Percentiles rank a stretch among this genome's conserved stretches.
Conservation (phyloP, 2,888 invertebrate genomes). For the Bembecia ichneumoniformis region DNA sequence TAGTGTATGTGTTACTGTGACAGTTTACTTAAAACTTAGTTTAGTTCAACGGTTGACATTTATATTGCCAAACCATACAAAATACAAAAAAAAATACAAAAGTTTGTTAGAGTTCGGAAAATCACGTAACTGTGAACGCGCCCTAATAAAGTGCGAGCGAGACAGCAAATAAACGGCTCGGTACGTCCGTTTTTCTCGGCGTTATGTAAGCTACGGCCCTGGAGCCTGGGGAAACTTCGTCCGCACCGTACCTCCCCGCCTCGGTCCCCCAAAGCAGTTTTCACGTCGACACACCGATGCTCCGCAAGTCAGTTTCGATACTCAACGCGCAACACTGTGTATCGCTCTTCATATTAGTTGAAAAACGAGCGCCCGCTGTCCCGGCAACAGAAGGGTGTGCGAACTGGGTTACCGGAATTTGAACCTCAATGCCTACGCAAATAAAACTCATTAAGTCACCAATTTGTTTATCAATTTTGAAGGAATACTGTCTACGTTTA, state of each 20-base stretch:
- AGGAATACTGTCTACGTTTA: conserved; percentile 8
- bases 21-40: too few species aligned
- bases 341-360: conserved; percentile 4
- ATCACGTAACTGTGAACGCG: conserved; percentile 12
- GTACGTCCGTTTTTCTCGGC: conserved; percentile 64
- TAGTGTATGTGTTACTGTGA: too few species aligned
- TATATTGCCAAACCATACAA: too few species aligned
- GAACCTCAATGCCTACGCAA: conserved; percentile 28
- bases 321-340: conserved; percentile 1
- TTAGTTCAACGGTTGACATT: neutral
- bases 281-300: conserved; percentile 10
- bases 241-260: conserved; percentile 1
- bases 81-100: too few species aligned
- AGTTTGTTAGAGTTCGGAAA: neutral
- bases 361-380: neutral
- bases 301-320: conserved; percentile 5
- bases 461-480: conserved; percentile 42
- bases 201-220: conserved; percentile 69
- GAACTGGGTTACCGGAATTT: conserved; percentile 35
- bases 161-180: conserved; percentile 39
- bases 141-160: conserved; percentile 42
- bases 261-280: conserved; percentile 5
- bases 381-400: neutral
- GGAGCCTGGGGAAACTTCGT: conserved; percentile 48
- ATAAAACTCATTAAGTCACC: conserved; percentile 41